Evolutionary conservation across 1,140 invertebrate species (phyloP).

Genomic region (Drosophila teissieri): DNA sequence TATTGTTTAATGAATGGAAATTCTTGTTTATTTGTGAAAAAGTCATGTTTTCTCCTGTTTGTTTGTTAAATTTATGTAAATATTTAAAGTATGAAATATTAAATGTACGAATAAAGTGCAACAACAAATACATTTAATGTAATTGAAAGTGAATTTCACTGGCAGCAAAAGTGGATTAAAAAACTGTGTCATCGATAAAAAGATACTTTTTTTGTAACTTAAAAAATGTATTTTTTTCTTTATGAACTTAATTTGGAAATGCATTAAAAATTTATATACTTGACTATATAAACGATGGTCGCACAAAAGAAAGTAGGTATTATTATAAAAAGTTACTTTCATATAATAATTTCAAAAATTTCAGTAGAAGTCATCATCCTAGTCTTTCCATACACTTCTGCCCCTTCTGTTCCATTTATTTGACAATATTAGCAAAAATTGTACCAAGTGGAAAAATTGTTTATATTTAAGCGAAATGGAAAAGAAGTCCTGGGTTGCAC

Average conservation of each 20-base stretch:
- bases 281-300: too few relatives aligned
- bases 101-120: constrained; percentile 83
- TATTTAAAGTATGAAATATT: constrained; percentile 83
- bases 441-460: neutral
- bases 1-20: constrained; percentile 83
- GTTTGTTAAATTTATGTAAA: constrained; percentile 84
- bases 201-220: too few relatives aligned
- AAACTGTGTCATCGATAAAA: neutral
- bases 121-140: constrained; percentile 83
- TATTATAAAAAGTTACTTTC: too few relatives aligned
- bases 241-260: too few relatives aligned
- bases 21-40: constrained; percentile 83
- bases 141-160: constrained; percentile 41
- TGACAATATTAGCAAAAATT: neutral
- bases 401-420: neutral
- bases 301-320: too few relatives aligned
- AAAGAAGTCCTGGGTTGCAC: constrained; percentile 5
- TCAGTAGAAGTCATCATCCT: neutral
- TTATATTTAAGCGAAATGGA: neutral
- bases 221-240: too few relatives aligned
- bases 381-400: neutral
- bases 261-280: too few relatives aligned
- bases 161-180: neutral
- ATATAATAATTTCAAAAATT: too few relatives aligned
- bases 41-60: constrained; percentile 82